These are phyloP conservation scores for Zeuzera pyrina DNA, from an alignment of 2,888 invertebrate genomes.

Conservation along the genomic window DNA sequence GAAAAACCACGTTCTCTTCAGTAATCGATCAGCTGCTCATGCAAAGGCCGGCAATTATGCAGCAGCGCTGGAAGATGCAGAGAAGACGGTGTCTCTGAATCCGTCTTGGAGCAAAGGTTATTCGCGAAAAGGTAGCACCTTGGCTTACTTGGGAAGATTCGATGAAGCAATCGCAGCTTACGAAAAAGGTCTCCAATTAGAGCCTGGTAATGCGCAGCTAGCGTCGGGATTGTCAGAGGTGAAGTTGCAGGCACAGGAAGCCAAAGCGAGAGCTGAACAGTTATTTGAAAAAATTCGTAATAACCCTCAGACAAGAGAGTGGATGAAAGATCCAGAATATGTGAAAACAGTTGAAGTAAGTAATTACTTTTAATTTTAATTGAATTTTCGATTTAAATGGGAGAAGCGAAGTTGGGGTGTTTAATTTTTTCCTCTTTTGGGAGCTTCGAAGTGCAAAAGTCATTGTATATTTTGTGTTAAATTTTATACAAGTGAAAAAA, in stretches of 20 bases:
- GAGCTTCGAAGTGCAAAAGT: too few species aligned
- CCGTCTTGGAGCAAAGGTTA: slow-evolving; percentile 92
- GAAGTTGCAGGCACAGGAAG: slow-evolving; percentile 25
- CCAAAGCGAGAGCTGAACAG: slow-evolving; percentile 28
- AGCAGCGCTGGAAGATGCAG: slow-evolving; percentile 87
- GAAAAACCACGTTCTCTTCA: slow-evolving; percentile 90
- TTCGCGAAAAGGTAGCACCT: slow-evolving; percentile 90
- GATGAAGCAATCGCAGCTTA: slow-evolving; percentile 86
- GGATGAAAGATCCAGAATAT: slow-evolving; percentile 83
- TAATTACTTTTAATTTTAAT: not conserved
- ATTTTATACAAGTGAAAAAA: too few species aligned
- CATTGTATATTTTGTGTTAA: too few species aligned
- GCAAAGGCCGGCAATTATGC: slow-evolving; percentile 84
- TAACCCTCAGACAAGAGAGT: slow-evolving; percentile 80
- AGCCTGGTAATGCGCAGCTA: slow-evolving; percentile 82
- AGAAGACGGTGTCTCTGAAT: slow-evolving; percentile 85
- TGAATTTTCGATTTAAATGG: too few species aligned
- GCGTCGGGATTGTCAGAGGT: slow-evolving; percentile 57
- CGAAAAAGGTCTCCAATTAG: slow-evolving; percentile 77
- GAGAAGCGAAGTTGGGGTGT: too few species aligned
- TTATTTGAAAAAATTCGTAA: slow-evolving; percentile 74
- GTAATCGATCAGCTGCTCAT: slow-evolving; percentile 93
- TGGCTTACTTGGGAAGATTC: slow-evolving; percentile 81
- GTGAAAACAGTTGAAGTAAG: slow-evolving; percentile 70
- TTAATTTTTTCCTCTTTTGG: too few species aligned